Base-by-base conservation (phyloP, 2,888 invertebrate genomes). In the Masnerella sp. region DNA sequence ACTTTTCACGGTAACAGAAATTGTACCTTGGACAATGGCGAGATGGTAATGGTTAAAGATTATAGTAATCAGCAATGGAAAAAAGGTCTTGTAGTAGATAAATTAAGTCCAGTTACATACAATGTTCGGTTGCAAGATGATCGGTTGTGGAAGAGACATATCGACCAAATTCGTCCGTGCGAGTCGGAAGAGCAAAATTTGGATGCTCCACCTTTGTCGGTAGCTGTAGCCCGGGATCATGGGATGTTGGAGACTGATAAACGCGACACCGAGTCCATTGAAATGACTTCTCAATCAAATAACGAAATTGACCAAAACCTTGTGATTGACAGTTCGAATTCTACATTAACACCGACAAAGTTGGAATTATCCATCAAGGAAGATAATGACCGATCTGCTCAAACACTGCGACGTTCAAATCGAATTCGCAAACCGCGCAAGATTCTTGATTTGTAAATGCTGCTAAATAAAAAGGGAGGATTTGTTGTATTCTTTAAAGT, bases 111-210 rank as follows among this genome's bases (percentile, higher is more conserved):
- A 1, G 71, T 77, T 0, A 71, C 74, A 2, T 75, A 73, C 28
- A 22, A 25, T 1, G 73, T 75, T 0, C 25, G 36, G 0, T 42
- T 59, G 7, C 12, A 58, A 2, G 51, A 74, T n/a, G 14, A 64
- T n/a, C 8, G 52, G 9, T 7, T 45, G 0, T 65, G 71, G 71
- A 76, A 76, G 30, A 54, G 74, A 17, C 76, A 74, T 38, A n/a
- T 61, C 5, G 74, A 76, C 32, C 76, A 76, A 28, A 45, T 75
- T 8, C 47, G 54, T n/a, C 11, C 51, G 0, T 67, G 70, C 67
- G 52, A 61, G 8, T 8, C 38, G 3, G 30, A 30, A 20, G 43
- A 38, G 30, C 2, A 30, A 32, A 52, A 25, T 25, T 7, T 25
- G 25, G 25, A 5, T 5, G 4, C 25, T 5, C 25, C 7, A 4